Evolutionary conservation across 1,140 invertebrate genomes (phyloP).

Genomic region (Drosophila insularis): DNA sequence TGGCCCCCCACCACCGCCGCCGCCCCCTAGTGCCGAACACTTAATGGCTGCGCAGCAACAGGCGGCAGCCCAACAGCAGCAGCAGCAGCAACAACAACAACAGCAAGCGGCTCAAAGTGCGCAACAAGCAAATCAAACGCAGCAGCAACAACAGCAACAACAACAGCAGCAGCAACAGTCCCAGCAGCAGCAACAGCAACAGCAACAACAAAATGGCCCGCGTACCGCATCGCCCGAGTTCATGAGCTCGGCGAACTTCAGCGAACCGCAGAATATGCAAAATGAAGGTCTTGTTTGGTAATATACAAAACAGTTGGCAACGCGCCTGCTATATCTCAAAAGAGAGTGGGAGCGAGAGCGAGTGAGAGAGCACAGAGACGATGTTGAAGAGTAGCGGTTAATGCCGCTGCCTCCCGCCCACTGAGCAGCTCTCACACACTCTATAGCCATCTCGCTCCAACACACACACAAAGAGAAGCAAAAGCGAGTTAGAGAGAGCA

Average conservation of each 20-base stretch:
- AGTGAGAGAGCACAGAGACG: conserved; percentile 27
- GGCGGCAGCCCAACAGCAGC: conserved; percentile 65
- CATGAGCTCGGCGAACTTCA: conserved; percentile 85
- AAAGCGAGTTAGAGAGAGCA: conserved; percentile 37
- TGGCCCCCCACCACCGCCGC: conserved; percentile 83
- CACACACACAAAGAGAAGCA: conserved; percentile 18
- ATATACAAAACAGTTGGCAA: conserved; percentile 82
- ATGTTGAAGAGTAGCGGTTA: conserved; percentile 33
- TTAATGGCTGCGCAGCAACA: conserved; percentile 74
- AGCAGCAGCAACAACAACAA: conserved; percentile 51
- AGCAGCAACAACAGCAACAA: conserved; percentile 52
- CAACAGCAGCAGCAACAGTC: conserved; percentile 56
- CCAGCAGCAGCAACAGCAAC: conserved; percentile 54
- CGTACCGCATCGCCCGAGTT: conserved; percentile 84
- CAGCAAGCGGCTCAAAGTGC: conserved; percentile 79
- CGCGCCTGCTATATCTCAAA: conserved; percentile 72
- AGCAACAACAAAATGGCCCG: conserved; percentile 80
- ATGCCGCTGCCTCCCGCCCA: conserved; percentile 15
- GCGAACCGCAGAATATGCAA: conserved; percentile 88
- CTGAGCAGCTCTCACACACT: conserved; percentile 48
- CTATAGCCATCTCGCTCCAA: conserved; percentile 52
- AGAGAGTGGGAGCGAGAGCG: conserved; percentile 45
- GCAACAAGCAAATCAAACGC: conserved; percentile 80
- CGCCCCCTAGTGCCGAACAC: conserved; percentile 70
- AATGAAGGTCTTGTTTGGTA: conserved; percentile 90